Conservation (phyloP, 2,113 vertebrate genomes). For the Pseudonaja textilis region DNA sequence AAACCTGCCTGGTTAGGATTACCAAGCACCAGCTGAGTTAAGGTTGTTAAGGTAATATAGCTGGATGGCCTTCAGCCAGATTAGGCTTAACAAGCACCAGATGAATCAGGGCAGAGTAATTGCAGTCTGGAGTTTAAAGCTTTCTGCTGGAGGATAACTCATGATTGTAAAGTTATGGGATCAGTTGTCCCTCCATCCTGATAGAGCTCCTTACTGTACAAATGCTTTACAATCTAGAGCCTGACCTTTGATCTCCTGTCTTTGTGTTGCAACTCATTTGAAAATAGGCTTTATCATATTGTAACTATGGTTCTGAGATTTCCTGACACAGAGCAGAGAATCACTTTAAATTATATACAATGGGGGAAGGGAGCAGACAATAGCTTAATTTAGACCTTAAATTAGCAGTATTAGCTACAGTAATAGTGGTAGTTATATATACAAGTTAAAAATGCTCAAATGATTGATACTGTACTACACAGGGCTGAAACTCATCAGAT, state of each 20-base stretch:
- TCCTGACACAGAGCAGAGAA: background rate
- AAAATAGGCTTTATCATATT: background rate
- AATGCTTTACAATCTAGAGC: background rate
- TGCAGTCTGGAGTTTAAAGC: background rate
- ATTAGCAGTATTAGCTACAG: background rate
- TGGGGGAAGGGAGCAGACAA: background rate
- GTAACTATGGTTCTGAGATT: background rate
- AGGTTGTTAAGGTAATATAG: background rate
- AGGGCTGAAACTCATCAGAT: background rate
- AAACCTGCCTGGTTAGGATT: background rate
- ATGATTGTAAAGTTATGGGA: background rate
- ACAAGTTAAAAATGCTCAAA: background rate
- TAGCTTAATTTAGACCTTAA: background rate
- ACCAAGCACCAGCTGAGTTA: background rate
- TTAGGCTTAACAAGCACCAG: background rate
- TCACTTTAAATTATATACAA: background rate
- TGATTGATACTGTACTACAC: background rate
- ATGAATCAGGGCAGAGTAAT: background rate
- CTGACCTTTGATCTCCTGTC: background rate
- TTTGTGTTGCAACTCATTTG: background rate
- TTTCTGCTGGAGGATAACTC: background rate
- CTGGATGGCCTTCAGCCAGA: background rate
- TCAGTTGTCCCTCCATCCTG: background rate
- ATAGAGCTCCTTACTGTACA: background rate
- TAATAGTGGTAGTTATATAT: background rate